A percentile compares a stretch with the other conserved stretches of the same genome.
Conservation (phyloP, 2,888 invertebrate genomes). For the Orthonychiurus folsomi region DNA sequence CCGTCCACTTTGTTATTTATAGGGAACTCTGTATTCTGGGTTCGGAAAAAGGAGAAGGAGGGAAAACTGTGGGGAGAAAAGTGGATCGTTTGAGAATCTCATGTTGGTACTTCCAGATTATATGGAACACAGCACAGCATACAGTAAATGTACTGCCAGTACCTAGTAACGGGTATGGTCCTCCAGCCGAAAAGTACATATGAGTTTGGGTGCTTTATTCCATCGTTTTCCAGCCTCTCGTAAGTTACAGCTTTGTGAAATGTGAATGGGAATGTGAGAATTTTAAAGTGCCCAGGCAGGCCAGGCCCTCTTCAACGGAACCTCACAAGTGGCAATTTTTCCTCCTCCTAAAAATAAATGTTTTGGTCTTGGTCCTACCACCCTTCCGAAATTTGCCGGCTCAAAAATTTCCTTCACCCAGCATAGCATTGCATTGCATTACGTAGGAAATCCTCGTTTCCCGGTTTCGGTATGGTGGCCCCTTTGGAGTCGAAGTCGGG, state of each 20-base stretch:
- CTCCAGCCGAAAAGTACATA: too few species aligned
- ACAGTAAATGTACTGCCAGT: too few species aligned
- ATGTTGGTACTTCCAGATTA: background rate
- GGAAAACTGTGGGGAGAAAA: background rate
- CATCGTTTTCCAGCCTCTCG: too few species aligned
- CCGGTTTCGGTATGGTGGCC: background rate
- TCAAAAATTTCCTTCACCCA: background rate
- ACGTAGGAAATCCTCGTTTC: too few species aligned
- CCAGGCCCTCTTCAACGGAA: background rate
- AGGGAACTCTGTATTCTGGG: background rate
- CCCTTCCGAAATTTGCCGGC: background rate
- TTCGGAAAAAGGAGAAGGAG: too few species aligned
- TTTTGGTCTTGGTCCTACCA: background rate
- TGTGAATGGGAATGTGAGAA: constrained; percentile 1
- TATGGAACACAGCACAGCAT: background rate
- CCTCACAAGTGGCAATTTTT: background rate
- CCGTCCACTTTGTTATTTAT: background rate
- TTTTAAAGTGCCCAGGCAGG: too few species aligned
- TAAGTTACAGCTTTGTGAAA: background rate
- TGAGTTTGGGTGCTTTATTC: background rate
- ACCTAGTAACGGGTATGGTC: too few species aligned
- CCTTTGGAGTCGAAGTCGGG: too few species aligned
- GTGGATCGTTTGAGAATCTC: background rate
- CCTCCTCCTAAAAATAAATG: background rate
- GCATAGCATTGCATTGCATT: background rate